Evolutionary conservation across 2,797 vertebrate genomes (phyloP).

Genomic region (Phoebastria nigripes): DNA sequence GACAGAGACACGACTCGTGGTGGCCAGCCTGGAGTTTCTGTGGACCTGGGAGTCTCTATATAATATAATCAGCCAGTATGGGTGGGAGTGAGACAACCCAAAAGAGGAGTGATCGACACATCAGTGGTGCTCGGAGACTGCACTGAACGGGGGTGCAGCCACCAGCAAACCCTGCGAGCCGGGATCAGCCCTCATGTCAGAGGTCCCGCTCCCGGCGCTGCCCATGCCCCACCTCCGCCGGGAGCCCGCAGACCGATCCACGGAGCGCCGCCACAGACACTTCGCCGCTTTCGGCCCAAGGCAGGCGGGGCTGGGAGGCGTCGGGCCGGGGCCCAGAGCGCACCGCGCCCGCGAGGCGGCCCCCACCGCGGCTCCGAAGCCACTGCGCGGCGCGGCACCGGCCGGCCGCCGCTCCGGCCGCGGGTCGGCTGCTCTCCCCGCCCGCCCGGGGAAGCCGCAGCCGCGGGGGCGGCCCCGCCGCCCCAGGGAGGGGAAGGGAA

Average conservation of each 20-base stretch:
- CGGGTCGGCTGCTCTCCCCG: neutral
- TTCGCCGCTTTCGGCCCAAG: neutral
- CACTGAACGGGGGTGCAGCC: neutral
- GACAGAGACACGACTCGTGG: neutral
- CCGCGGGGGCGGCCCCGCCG: neutral
- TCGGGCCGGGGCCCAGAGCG: neutral
- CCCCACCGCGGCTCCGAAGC: neutral
- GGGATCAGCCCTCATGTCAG: neutral
- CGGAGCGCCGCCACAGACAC: neutral
- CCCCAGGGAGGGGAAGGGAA: neutral
- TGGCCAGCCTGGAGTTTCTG: neutral
- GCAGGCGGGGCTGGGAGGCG: neutral
- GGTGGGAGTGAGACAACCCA: accelerated
- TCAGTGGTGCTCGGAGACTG: accelerated
- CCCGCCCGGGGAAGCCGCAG: neutral
- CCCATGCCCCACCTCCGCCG: neutral
- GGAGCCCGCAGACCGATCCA: neutral
- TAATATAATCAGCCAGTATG: accelerated
- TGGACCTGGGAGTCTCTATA: accelerated
- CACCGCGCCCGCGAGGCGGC: neutral
- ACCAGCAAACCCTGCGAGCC: accelerated
- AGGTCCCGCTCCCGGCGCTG: neutral
- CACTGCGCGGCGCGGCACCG: no score
- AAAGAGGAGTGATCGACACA: accelerated
- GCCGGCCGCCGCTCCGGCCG: neutral